Conservation (phyloP, 2,113 vertebrate species). For the Petaurus breviceps region DNA sequence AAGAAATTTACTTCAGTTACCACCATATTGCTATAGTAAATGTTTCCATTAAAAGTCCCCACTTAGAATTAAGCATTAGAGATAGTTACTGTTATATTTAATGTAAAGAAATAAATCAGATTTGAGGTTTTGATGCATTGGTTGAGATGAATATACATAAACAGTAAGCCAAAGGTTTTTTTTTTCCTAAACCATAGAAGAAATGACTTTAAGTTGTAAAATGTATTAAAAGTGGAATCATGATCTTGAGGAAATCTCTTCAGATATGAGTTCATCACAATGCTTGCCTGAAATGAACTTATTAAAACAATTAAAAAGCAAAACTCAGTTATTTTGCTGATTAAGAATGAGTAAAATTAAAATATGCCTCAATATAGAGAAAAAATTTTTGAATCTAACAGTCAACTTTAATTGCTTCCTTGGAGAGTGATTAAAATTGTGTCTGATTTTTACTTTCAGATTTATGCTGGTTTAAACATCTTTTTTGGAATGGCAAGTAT, state of each 20-base stretch:
- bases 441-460: conserved; percentile 83
- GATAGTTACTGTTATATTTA: conserved; percentile 35
- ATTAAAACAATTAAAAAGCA: conserved; percentile 31
- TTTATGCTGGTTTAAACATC: conserved; percentile 97
- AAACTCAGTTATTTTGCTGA: neutral
- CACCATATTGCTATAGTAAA: neutral
- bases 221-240: neutral
- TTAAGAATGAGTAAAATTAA: conserved; percentile 31
- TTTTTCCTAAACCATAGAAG: conserved; percentile 3
- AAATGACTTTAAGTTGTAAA: neutral
- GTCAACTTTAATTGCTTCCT: conserved; percentile 3
- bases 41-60: conserved; percentile 5
- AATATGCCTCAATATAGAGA: neutral
- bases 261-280: conserved; percentile 4
- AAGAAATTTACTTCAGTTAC: neutral
- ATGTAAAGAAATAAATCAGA: conserved; percentile 33
- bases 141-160: neutral
- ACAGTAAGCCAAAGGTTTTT: neutral
- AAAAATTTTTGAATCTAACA: conserved; percentile 14
- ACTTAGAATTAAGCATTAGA: conserved; percentile 12
- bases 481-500: conserved; percentile 99
- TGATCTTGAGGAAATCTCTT: conserved; percentile 6
- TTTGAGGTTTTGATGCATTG: conserved; percentile 30
- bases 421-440: neutral
- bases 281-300: conserved; percentile 15